Evolutionary conservation across 2,113 vertebrate species (phyloP).

Genomic region (Centropristis striata): DNA sequence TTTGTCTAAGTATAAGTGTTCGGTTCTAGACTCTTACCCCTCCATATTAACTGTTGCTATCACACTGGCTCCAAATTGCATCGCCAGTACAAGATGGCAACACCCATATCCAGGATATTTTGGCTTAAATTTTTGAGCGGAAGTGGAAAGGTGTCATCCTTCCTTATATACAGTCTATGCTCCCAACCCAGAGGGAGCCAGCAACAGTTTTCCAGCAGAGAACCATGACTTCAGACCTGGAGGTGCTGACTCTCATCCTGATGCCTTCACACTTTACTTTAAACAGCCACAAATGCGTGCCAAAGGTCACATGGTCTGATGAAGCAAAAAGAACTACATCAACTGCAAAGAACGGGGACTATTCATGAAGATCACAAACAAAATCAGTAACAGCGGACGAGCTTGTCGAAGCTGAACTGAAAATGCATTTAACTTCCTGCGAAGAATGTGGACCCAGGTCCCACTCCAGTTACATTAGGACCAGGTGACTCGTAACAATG

Average conservation of each 20-base stretch:
- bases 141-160: too few species aligned
- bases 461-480: not conserved
- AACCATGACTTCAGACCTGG: not conserved
- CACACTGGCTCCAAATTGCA: too few species aligned
- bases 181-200: not conserved
- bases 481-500: not conserved
- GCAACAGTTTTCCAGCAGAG: not conserved
- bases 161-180: too few species aligned
- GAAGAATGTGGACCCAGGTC: not conserved
- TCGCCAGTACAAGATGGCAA: too few species aligned
- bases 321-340: slow-evolving; percentile 1
- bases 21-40: too few species aligned
- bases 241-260: not conserved
- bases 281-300: not conserved
- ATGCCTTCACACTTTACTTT: not conserved
- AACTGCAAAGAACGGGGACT: not conserved
- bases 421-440: not conserved
- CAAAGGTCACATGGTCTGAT: not conserved
- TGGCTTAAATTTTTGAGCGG: too few species aligned
- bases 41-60: too few species aligned
- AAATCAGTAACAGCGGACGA: not conserved
- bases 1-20: too few species aligned
- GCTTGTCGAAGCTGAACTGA: not conserved
- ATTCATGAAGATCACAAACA: not conserved
- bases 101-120: too few species aligned